Conservation (phyloP, 2,113 vertebrate genomes). For the Thryonomys swinderianus region DNA sequence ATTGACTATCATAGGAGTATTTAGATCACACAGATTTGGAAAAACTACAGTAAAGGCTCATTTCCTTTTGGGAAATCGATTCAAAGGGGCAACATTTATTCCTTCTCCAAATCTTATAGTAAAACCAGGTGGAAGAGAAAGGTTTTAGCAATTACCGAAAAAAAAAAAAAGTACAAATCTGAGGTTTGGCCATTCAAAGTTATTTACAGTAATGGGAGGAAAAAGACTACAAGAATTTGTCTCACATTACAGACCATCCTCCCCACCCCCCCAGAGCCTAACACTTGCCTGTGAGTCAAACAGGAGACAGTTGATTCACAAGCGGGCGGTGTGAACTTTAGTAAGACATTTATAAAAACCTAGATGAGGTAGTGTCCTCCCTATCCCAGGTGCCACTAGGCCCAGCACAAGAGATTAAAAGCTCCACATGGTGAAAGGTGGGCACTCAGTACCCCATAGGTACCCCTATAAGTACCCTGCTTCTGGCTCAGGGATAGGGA, state of each 20-base stretch:
- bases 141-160: constrained; percentile 93
- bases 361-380: too few relatives aligned
- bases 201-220: constrained; percentile 93
- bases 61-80: neutral
- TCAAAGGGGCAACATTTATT: constrained; percentile 92
- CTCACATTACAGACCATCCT: constrained; percentile 67
- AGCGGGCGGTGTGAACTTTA: too few relatives aligned
- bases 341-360: too few relatives aligned
- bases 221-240: constrained; percentile 84
- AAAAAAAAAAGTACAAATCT: constrained; percentile 97
- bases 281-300: too few relatives aligned
- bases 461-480: too few relatives aligned
- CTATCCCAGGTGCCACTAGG: too few relatives aligned
- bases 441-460: too few relatives aligned
- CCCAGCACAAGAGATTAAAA: too few relatives aligned
- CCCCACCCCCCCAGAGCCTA: too few relatives aligned
- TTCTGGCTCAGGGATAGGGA: too few relatives aligned
- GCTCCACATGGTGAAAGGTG: too few relatives aligned
- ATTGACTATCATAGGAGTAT: neutral
- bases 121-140: constrained; percentile 90
- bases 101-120: constrained; percentile 96
- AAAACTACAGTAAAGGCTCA: neutral
- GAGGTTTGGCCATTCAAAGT: constrained; percentile 92
- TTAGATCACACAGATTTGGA: neutral
- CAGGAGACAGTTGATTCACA: too few relatives aligned